Conservation (phyloP, 2,888 invertebrate species). For the Drosophila atripex region DNA sequence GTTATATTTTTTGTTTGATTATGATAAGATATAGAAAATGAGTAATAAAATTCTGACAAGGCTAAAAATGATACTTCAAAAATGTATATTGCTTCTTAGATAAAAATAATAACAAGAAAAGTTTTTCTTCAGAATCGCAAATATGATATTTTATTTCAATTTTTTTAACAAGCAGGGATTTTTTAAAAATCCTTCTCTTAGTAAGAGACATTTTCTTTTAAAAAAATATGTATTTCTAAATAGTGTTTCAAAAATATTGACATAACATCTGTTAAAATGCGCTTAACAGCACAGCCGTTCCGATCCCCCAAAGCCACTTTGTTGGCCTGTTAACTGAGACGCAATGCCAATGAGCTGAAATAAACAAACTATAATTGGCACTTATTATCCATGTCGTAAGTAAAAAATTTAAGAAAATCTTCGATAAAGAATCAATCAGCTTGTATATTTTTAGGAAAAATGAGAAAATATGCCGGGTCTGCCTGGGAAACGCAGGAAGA, state of each 20-base stretch:
- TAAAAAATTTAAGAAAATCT: not conserved
- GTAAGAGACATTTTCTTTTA: not conserved
- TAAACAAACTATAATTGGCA: not conserved
- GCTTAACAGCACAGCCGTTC: not conserved
- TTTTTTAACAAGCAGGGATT: no score
- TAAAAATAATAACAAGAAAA: not conserved
- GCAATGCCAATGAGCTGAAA: not conserved
- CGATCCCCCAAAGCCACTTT: not conserved
- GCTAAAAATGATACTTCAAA: not conserved
- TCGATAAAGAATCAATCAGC: not conserved
- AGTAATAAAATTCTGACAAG: not conserved
- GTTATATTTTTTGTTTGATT: not conserved
- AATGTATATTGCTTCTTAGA: not conserved
- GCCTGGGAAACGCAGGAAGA: slow-evolving; percentile 2
- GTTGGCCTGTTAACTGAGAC: not conserved
- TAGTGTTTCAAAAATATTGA: not conserved
- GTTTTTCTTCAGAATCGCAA: not conserved
- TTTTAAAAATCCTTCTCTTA: not conserved
- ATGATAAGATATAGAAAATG: not conserved
- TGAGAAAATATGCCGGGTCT: slow-evolving; percentile 9
- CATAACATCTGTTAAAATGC: not conserved
- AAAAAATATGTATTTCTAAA: not conserved
- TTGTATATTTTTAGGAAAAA: not conserved
- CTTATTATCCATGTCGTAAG: not conserved
- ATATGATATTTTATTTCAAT: not conserved